A percentile compares a stretch with the other conserved stretches of the same genome.
These are phyloP conservation scores for Tylochromis polylepis DNA, from an alignment of 2,113 vertebrate species.

Conservation along the genomic window DNA sequence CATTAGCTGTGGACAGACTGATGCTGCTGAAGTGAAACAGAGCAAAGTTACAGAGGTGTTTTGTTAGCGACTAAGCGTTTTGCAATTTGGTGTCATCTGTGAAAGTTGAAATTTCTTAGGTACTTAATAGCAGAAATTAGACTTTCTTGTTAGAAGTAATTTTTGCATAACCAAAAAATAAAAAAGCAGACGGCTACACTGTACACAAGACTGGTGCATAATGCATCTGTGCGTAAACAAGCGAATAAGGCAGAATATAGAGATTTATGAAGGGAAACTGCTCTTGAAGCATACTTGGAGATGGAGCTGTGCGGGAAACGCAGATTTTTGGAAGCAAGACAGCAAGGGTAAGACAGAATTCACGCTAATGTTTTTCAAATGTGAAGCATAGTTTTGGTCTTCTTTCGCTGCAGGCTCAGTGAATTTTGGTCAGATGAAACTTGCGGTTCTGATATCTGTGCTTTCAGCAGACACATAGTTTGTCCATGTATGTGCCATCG, in stretches of 20 bases:
- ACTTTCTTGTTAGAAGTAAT: background rate
- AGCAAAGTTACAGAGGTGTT: too few species aligned
- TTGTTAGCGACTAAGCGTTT: background rate
- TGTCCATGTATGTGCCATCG: accelerated
- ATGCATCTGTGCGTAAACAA: background rate
- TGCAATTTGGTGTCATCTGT: background rate
- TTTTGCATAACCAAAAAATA: background rate
- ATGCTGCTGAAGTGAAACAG: background rate
- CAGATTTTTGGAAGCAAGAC: background rate
- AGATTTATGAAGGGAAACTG: background rate
- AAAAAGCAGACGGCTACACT: background rate
- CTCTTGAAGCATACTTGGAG: background rate
- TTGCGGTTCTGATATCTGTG: background rate
- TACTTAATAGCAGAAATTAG: background rate
- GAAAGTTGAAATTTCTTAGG: background rate
- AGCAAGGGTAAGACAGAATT: background rate
- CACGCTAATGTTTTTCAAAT: background rate
- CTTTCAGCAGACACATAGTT: background rate
- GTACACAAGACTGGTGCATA: background rate
- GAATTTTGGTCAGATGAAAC: background rate
- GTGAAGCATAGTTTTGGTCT: background rate
- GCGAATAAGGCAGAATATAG: background rate
- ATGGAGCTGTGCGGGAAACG: too few species aligned
- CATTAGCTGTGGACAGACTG: background rate
- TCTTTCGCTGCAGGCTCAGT: background rate